These are phyloP conservation scores for Andricus quercusramuli DNA, from an alignment of 2,888 invertebrate species.

Conservation along the genomic window DNA sequence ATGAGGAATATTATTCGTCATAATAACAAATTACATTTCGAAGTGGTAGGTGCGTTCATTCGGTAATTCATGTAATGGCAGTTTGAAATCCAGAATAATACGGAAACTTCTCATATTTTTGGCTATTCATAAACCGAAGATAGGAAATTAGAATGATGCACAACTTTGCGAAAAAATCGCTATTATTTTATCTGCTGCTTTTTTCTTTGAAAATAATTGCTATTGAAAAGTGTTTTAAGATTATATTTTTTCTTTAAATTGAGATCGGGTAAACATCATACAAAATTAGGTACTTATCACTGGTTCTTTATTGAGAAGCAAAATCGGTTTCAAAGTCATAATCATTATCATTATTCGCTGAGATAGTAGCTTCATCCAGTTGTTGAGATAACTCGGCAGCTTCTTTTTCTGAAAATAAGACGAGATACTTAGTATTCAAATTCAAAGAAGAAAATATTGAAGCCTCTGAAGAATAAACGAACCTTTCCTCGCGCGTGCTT, in stretches of 20 bases:
- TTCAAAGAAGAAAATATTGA: conserved; percentile 28
- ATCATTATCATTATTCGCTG: conserved; percentile 79
- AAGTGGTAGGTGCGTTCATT: too few species aligned
- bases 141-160: too few species aligned
- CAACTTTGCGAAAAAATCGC: too few species aligned
- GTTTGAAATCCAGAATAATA: too few species aligned
- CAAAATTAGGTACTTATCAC: neutral
- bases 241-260: neutral
- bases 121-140: too few species aligned
- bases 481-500: conserved; percentile 79
- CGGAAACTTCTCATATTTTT: too few species aligned
- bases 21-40: too few species aligned
- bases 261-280: neutral
- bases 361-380: conserved; percentile 78
- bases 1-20: too few species aligned
- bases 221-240: too few species aligned
- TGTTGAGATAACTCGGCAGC: conserved; percentile 83
- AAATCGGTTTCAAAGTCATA: conserved; percentile 84
- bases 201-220: too few species aligned
- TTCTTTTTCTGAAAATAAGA: conserved; percentile 81
- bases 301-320: conserved; percentile 45
- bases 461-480: conserved; percentile 44
- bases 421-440: conserved; percentile 45
- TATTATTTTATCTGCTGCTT: too few species aligned
- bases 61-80: too few species aligned